Conservation (phyloP, 92 coral and sea anemone species). For the Montipora capitata region DNA sequence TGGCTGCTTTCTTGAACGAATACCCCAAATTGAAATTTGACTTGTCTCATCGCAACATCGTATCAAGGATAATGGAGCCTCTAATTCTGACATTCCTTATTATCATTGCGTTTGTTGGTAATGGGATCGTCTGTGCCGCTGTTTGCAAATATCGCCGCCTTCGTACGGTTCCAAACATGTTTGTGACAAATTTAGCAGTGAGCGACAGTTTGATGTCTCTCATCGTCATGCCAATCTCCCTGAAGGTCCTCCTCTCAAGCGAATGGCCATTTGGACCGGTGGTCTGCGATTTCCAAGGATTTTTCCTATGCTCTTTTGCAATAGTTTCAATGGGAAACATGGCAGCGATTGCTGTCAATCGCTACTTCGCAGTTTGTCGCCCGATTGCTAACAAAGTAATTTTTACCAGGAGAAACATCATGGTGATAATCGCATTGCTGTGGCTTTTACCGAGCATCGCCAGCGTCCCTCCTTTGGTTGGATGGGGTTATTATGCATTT, state of each 20-base stretch:
- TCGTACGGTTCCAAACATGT: conserved; percentile 77
- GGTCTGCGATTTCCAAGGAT: conserved; percentile 78
- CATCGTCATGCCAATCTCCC: conserved; percentile 77
- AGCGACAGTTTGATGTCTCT: conserved; percentile 78
- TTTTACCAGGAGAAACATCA: conserved; percentile 63
- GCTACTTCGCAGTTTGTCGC: conserved; percentile 76
- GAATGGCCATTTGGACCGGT: conserved; percentile 71
- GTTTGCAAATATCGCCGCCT: conserved; percentile 57
- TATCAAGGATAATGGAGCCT: conserved; percentile 56
- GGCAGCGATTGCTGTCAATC: conserved; percentile 78
- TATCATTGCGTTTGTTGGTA: conserved; percentile 67
- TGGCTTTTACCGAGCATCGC: conserved; percentile 85
- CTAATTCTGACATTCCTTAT: conserved; percentile 51
- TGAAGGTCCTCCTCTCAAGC: conserved; percentile 67
- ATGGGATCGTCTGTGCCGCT: conserved; percentile 65
- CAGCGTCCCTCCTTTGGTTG: conserved; percentile 80
- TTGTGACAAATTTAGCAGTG: conserved; percentile 76
- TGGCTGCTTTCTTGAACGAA: conserved; percentile 58
- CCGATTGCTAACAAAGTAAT: conserved; percentile 67
- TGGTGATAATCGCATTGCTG: conserved; percentile 66
- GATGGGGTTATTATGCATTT: conserved; percentile 87
- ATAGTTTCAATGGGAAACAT: conserved; percentile 81
- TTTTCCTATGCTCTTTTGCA: conserved; percentile 76
- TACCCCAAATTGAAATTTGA: conserved; percentile 56
- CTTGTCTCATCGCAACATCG: conserved; percentile 40